Base-by-base conservation (phyloP, 2,797 vertebrate genomes). In the Margarornis squamiger region DNA sequence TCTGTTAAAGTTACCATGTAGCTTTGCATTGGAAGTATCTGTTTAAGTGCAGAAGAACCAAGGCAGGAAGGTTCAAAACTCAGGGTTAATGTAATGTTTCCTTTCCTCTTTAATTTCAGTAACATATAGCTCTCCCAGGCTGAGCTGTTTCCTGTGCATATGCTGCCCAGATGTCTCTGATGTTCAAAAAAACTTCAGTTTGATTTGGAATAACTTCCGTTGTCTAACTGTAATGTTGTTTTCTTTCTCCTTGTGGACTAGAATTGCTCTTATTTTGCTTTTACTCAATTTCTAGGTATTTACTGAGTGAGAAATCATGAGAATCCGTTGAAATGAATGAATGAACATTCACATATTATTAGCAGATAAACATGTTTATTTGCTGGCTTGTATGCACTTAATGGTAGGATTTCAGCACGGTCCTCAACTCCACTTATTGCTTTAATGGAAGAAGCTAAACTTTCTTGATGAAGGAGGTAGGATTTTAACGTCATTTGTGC, bases 91-190 rank as follows among this genome's bases (percentile, higher is more conserved):
- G 34, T 22, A 65, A 48, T 36, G 80, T 88, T 89, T 93, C 86
- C 93, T 86, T 51, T 55, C 82, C 95, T 85, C 72, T 86, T 90
- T 32, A 81, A 29, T 70, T 75, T 57, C 86, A 81, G 82, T 80
- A 90, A 62, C 71, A 12, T 65, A 48, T 82, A 92, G 19, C 79
- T 78, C 89, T 92, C 67, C 85, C 87, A 90, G 94, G 65, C 92
- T 85, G 92, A 84, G 78, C 81, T 70, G 63, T 52, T 92, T 77
- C 86, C 95, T 96, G 91, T 38, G 77, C 97, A 71, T 86, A 76
- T 94, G 97, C 93, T 93, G 57, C 90, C 95, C 97, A 94, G 59
- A 85, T 95, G 96, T 77, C 63, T 82, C 78, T 80, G 75, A 41
- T 78, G 67, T 52, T 85, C 95, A 94, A 54, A 49, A 93, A 79